phyloP scores from a whole-genome alignment of 1,140 invertebrate genomes.

The Hylyphantes graminicola region DNA sequence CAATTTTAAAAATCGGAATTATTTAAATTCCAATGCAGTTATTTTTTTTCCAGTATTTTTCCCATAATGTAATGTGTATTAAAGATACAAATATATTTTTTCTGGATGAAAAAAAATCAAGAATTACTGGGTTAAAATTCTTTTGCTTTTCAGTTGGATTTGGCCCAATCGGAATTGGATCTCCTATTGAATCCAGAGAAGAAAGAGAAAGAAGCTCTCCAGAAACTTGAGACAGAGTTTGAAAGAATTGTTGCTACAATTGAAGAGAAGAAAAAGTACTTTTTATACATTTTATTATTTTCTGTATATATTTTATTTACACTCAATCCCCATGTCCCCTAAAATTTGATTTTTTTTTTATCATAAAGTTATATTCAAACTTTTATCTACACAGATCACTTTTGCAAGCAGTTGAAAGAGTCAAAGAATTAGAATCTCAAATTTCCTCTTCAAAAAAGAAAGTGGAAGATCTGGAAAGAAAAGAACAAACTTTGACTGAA shows the following conservation, averaged over 20 bases:
- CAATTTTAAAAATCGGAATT: too few species aligned
- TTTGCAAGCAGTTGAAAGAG: constrained; percentile 19
- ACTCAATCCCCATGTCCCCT: neutral
- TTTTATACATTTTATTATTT: constrained; percentile 62
- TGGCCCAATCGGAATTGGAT: constrained; percentile 85
- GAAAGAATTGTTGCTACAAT: constrained; percentile 69
- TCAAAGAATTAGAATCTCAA: constrained; percentile 16
- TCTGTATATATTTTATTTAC: neutral
- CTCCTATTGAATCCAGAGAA: constrained; percentile 83
- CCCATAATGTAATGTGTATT: too few species aligned
- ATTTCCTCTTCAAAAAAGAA: constrained; percentile 16
- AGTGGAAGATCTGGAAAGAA: constrained; percentile 18
- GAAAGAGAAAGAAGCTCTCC: constrained; percentile 79
- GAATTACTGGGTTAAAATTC: too few species aligned
- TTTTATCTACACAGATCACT: neutral
- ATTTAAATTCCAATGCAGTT: too few species aligned
- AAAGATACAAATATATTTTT: too few species aligned
- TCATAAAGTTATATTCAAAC: neutral
- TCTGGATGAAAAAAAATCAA: too few species aligned
- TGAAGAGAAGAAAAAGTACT: constrained; percentile 64
- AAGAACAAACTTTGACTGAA: constrained; percentile 2
- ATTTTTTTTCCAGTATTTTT: too few species aligned
- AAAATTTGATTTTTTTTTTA: neutral
- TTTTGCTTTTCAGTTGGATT: constrained; percentile 71
- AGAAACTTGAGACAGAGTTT: constrained; percentile 72